A percentile compares a stretch with the other conserved stretches of the same genome.
phyloP scores from a whole-genome alignment of 2,888 invertebrate species.

The Eupeodes latifasciatus region DNA sequence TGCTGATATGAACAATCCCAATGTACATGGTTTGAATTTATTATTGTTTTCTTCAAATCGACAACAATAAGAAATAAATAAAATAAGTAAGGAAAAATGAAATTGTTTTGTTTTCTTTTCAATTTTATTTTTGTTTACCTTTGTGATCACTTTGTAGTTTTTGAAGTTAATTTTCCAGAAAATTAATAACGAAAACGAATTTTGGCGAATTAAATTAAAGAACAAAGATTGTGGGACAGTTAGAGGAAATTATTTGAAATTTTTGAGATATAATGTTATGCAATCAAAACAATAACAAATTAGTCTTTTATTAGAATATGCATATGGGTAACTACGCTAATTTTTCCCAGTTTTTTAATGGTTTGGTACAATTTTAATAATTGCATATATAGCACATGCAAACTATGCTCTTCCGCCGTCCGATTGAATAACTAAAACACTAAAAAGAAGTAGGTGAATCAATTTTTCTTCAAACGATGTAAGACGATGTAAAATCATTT shows the following conservation, averaged over 20 bases:
- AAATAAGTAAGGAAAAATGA: background rate
- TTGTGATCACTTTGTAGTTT: background rate
- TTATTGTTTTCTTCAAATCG: background rate
- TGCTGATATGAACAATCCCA: slow-evolving; percentile 14
- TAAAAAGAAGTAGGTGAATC: background rate
- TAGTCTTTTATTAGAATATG: background rate
- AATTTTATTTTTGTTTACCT: background rate
- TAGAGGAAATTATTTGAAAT: slow-evolving; percentile 30
- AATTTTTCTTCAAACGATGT: background rate
- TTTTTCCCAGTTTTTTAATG: background rate
- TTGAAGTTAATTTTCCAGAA: background rate
- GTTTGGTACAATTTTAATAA: too few species aligned
- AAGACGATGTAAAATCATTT: background rate
- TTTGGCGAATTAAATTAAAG: slow-evolving; percentile 15
- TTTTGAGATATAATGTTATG: background rate
- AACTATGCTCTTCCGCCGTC: slow-evolving; percentile 39
- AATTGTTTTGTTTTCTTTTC: background rate
- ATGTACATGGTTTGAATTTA: background rate
- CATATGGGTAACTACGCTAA: slow-evolving; percentile 24
- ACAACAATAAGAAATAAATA: background rate
- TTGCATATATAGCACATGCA: slow-evolving; percentile 33
- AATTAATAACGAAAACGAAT: background rate
- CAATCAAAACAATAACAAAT: background rate
- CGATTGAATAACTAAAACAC: slow-evolving; percentile 50
- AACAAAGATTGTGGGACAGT: background rate